These are phyloP conservation scores for Hemitrygon akajei DNA, from an alignment of 2,797 vertebrate species.

Conservation along the genomic window DNA sequence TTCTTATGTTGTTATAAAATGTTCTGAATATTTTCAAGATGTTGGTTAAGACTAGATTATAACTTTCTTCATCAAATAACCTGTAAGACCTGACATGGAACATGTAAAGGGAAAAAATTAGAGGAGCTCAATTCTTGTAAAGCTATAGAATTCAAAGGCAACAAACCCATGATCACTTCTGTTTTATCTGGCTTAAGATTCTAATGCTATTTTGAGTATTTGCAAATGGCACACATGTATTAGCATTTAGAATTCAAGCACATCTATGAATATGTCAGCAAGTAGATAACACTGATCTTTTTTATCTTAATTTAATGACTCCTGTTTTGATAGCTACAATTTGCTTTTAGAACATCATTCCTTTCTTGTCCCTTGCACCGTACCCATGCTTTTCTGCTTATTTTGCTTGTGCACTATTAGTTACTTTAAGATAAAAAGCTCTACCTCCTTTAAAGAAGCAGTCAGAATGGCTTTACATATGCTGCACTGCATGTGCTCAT, in stretches of 20 bases:
- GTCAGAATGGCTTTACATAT: constrained; percentile 35
- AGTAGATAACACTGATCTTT: constrained; percentile 16
- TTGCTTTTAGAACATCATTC: constrained; percentile 30
- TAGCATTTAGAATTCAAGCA: background rate
- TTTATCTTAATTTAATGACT: background rate
- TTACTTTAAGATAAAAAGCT: background rate
- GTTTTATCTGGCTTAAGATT: background rate
- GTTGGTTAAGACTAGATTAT: background rate
- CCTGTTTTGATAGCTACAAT: background rate
- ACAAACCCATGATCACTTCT: background rate
- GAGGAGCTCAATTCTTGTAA: background rate
- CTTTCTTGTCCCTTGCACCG: background rate
- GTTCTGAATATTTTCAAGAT: background rate
- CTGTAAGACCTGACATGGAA: no score
- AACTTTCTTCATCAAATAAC: background rate
- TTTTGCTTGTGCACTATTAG: constrained; percentile 18
- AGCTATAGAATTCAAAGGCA: background rate
- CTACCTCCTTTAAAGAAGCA: background rate
- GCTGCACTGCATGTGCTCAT: constrained; percentile 34
- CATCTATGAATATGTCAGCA: background rate
- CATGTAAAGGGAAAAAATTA: background rate
- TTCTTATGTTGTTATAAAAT: background rate
- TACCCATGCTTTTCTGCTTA: background rate
- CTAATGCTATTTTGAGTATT: background rate
- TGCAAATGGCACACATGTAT: background rate